Base-by-base conservation (phyloP, 2,113 vertebrate species). In the Ageneiosus marmoratus region DNA sequence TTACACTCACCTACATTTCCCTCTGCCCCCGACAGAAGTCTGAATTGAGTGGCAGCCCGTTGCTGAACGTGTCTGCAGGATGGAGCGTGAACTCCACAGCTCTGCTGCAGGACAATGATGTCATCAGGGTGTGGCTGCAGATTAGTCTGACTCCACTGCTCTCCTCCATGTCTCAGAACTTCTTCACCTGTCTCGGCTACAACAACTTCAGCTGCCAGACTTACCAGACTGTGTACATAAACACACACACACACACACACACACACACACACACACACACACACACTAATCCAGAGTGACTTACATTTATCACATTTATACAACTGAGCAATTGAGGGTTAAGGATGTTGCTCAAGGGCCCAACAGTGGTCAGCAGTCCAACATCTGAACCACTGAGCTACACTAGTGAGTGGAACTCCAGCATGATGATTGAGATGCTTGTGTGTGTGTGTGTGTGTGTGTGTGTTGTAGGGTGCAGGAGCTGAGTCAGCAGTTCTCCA, bases 141-240 rank as follows among this genome's bases (percentile, higher is more conserved):
- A 84, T 93, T 56, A 92, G 89, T 60, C 88, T 95, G 3, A 91
- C 83, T 51, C 94, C 93, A 0, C 86, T 94, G 65, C 89, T 94
- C 34, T 87, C 87, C 55, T 90, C 93, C 15, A 60, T 94, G 81
- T 91, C 87, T 86, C 90, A 86, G 51, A 74, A 90, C 9, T 92
- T 94, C 84, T 90, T 95, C 55, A 85, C 91, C 50, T 95, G 94
- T 81, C 91, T 94, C 75, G 91, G 93, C 87, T 91, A 90, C 87
- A 92, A 89, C 78, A 93, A 90, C 85, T 93, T 95, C 90, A 95
- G 90, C 89, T 94, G 94, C 85, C 83, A 88, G 77, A 89, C 91
- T 81, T 94, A 94, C 85, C 94, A 93, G 81, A 91, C 88, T 9
- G 83, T 94, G 94, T 94, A 91, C 0, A 84, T n/a, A 16, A n/a